phyloP scores from a whole-genome alignment of 1,140 invertebrate species.

The Harlomillsia oculata region DNA sequence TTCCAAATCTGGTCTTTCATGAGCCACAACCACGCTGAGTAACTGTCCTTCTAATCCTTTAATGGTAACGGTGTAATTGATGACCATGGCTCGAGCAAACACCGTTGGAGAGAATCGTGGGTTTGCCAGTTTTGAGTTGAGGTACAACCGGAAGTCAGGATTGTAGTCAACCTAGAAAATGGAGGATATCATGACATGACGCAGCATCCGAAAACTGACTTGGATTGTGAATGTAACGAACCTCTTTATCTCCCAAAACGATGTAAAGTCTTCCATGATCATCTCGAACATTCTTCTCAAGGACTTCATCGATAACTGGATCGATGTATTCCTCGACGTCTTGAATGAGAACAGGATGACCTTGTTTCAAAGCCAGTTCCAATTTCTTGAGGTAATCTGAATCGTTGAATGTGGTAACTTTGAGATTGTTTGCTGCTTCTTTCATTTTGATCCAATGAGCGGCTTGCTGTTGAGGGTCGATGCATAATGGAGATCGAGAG shows the following conservation, averaged over 20 bases:
- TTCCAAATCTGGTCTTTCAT: constrained; percentile 72
- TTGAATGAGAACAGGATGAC: constrained; percentile 72
- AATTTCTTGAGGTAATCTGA: constrained; percentile 72
- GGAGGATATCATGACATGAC: neutral
- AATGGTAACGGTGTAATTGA: constrained; percentile 81
- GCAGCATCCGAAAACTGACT: neutral
- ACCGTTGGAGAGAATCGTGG: constrained; percentile 71
- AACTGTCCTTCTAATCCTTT: constrained; percentile 80
- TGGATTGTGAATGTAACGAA: neutral
- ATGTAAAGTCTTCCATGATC: constrained; percentile 62
- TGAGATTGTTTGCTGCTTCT: constrained; percentile 69
- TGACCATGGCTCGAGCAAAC: constrained; percentile 74
- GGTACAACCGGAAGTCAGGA: constrained; percentile 70
- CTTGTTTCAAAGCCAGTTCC: constrained; percentile 79
- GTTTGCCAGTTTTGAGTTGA: constrained; percentile 79
- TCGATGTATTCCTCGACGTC: constrained; percentile 85
- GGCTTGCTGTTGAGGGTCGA: constrained; percentile 80
- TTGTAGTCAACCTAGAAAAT: constrained; percentile 59
- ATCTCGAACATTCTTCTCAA: constrained; percentile 77
- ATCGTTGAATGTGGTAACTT: constrained; percentile 71
- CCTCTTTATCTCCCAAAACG: constrained; percentile 73
- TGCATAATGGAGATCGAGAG: constrained; percentile 73
- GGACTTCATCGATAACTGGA: constrained; percentile 74
- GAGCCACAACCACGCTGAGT: constrained; percentile 71
- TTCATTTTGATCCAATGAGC: constrained; percentile 77